Evolutionary conservation across 2,113 vertebrate genomes (phyloP).

Genomic region (Lota lota): DNA sequence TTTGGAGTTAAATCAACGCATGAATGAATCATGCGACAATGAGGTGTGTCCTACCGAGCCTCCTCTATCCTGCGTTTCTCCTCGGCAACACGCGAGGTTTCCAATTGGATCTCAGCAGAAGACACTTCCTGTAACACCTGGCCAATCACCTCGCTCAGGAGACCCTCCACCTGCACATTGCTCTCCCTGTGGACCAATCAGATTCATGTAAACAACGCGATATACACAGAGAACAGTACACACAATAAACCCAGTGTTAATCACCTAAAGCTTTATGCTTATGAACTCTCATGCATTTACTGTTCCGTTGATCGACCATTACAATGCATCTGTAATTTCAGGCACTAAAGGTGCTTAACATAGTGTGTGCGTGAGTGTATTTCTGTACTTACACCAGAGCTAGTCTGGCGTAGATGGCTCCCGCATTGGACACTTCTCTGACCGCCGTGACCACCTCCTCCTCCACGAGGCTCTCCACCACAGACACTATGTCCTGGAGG

Average conservation of each 20-base stretch:
- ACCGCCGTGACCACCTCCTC: conserved; percentile 78
- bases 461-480: conserved; percentile 75
- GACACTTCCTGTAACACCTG: conserved; percentile 74
- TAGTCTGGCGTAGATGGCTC: conserved; percentile 61
- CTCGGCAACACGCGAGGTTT: conserved; percentile 74
- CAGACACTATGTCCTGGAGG: conserved; percentile 77
- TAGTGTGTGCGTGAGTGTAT: background rate
- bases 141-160: conserved; percentile 71
- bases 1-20: no score
- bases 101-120: conserved; percentile 59
- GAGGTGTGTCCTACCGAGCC: conserved; percentile 72
- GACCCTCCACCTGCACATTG: conserved; percentile 60
- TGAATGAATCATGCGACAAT: no score
- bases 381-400: conserved; percentile 76
- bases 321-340: no score
- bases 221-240: no score
- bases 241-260: no score
- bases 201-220: no score
- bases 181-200: conserved; percentile 70
- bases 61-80: conserved; percentile 81
- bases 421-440: conserved; percentile 67
- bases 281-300: no score
- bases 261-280: no score
- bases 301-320: no score
- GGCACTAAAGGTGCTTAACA: no score